Evolutionary conservation across 1,140 invertebrate species (phyloP).

Genomic region (Pseudomyrmex pallidus): DNA sequence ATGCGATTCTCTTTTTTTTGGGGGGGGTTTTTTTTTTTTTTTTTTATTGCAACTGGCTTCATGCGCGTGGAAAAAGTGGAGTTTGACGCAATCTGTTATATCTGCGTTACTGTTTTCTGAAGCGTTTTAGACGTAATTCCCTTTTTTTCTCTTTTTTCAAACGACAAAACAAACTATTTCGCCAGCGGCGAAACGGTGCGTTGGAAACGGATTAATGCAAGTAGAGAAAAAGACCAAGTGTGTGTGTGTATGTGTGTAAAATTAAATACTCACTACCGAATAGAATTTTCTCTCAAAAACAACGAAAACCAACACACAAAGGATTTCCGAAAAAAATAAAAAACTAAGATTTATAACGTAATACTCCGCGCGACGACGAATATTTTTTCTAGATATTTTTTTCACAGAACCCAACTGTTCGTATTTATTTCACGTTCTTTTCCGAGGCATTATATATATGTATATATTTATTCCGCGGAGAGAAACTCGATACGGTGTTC

Average conservation of each 20-base stretch:
- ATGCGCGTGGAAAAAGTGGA: neutral
- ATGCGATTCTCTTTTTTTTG: too few species aligned
- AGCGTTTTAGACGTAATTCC: constrained; percentile 6
- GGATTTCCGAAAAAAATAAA: neutral
- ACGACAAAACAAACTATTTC: neutral
- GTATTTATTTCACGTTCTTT: neutral
- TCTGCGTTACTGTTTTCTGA: neutral
- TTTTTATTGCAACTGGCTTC: neutral
- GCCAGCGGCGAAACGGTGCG: constrained; percentile 1
- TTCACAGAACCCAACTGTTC: neutral
- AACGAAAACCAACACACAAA: neutral
- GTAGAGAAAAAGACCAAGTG: neutral
- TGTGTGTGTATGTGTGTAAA: constrained; percentile 4
- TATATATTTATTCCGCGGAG: neutral
- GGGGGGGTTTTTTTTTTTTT: neutral
- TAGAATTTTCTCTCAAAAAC: too few species aligned
- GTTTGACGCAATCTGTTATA: neutral
- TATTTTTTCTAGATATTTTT: constrained; percentile 9
- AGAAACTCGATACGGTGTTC: neutral
- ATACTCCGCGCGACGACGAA: constrained; percentile 1
- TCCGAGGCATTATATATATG: too few species aligned
- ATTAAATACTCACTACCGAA: neutral
- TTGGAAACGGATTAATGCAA: neutral
- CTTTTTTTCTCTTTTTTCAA: constrained; percentile 10
- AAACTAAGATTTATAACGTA: neutral